phyloP scores from a whole-genome alignment of 2,888 invertebrate species.

The Ophion slaviceki region DNA sequence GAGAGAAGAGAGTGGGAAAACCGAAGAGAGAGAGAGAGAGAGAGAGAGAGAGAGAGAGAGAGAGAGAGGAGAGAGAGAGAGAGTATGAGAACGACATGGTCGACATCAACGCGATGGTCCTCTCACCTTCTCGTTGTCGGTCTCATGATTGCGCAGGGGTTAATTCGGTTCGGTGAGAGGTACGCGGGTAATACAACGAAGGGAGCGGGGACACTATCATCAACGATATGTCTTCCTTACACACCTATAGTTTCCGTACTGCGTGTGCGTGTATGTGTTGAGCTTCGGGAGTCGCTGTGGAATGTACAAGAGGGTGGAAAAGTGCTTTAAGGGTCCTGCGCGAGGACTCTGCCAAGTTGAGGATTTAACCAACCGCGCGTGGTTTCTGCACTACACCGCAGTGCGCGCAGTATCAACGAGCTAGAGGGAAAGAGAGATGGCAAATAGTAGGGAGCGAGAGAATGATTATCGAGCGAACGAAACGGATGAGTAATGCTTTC shows the following conservation, averaged over 20 bases:
- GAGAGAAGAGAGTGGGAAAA: constrained; percentile 68
- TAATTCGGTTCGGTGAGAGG: constrained; percentile 72
- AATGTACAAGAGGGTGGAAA: constrained; percentile 32
- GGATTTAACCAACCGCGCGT: constrained; percentile 42
- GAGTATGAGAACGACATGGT: constrained; percentile 34
- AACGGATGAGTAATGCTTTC: constrained; percentile 52
- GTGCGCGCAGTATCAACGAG: constrained; percentile 15
- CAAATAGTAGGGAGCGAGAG: constrained; percentile 38
- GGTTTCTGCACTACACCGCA: constrained; percentile 7
- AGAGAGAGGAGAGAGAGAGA: constrained; percentile 67
- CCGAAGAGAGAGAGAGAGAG: constrained; percentile 65
- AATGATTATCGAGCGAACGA: constrained; percentile 52
- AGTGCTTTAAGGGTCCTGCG: constrained; percentile 51
- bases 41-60: too few species aligned
- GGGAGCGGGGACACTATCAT: constrained; percentile 37
- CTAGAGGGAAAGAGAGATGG: constrained; percentile 64
- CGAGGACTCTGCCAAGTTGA: constrained; percentile 39
- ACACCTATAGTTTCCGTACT: background rate
- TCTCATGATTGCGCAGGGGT: constrained; percentile 73
- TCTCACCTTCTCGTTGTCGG: constrained; percentile 65
- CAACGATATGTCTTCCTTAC: constrained; percentile 19
- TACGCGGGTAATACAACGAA: constrained; percentile 45
- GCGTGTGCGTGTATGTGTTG: background rate
- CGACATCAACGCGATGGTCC: constrained; percentile 35
- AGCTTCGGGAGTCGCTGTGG: constrained; percentile 3